phyloP scores from a whole-genome alignment of 1,140 invertebrate genomes.

The Himalopsyche phryganea region DNA sequence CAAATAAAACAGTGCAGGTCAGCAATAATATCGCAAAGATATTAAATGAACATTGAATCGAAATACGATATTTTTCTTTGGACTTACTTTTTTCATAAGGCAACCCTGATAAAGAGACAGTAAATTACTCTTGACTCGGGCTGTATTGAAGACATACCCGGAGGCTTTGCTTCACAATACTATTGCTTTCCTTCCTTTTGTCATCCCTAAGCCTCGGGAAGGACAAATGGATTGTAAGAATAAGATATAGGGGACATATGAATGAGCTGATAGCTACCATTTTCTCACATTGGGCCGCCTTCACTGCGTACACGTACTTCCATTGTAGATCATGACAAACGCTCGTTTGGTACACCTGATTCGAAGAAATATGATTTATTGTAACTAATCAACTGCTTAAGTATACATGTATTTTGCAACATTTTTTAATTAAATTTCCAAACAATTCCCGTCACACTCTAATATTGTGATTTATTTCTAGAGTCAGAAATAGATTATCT shows the following conservation, averaged over 20 bases:
- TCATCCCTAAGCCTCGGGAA: conserved; percentile 12
- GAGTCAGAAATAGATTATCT: too few relatives aligned
- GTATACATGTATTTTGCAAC: too few relatives aligned
- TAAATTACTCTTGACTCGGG: conserved; percentile 20
- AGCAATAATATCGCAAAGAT: neutral
- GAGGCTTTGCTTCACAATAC: conserved; percentile 24
- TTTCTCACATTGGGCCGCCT: conserved; percentile 3
- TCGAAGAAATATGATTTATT: too few relatives aligned
- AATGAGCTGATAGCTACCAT: conserved; percentile 19
- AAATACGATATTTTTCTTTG: neutral
- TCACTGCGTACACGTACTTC: too few relatives aligned
- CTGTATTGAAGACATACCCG: conserved; percentile 23
- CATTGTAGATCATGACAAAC: too few relatives aligned
- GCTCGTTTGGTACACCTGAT: too few relatives aligned
- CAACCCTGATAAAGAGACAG: conserved; percentile 15
- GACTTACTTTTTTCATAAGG: neutral
- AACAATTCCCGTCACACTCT: too few relatives aligned
- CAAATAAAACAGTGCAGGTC: neutral
- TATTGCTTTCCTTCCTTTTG: conserved; percentile 24
- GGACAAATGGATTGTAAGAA: conserved; percentile 24
- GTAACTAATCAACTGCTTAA: too few relatives aligned
- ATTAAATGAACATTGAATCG: neutral
- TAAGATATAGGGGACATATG: conserved; percentile 19
- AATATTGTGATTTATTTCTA: too few relatives aligned
- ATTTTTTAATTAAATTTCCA: too few relatives aligned